A percentile compares a stretch with the other conserved stretches of the same genome.
These are phyloP conservation scores for Phyllotis vaccarum DNA, from an alignment of 2,797 vertebrate genomes.

Conservation along the genomic window DNA sequence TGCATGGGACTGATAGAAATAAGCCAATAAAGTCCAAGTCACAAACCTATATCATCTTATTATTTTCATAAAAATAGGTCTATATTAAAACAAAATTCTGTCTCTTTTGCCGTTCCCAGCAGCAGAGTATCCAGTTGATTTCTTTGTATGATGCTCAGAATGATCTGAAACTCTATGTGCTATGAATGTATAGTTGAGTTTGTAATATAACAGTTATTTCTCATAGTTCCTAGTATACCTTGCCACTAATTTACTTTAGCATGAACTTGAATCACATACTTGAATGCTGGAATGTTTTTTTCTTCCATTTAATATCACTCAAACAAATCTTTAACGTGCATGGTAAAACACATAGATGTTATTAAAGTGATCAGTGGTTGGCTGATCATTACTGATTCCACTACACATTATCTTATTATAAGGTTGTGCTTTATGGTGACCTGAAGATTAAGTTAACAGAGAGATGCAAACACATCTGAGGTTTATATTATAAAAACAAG, in stretches of 20 bases:
- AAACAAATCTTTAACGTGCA: not conserved
- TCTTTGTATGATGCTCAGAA: not conserved
- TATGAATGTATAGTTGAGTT: not conserved
- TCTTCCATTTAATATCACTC: constrained; percentile 17
- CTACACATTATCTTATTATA: not conserved
- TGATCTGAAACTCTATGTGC: not conserved
- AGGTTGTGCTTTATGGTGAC: not conserved
- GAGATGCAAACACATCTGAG: not conserved
- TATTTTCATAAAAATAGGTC: not conserved
- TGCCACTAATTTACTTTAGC: not conserved
- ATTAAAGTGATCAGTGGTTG: not conserved
- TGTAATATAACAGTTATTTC: constrained; percentile 8
- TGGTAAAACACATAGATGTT: not conserved
- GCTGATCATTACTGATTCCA: not conserved
- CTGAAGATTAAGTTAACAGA: not conserved
- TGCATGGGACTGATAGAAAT: not conserved
- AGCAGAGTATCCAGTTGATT: not conserved
- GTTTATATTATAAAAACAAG: not conserved
- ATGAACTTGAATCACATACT: not conserved
- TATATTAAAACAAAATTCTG: constrained; percentile 25
- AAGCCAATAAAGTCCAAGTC: not conserved
- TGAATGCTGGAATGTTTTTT: not conserved
- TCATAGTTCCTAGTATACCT: not conserved
- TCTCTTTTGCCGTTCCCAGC: constrained; percentile 3
- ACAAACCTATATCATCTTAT: not conserved